Conservation (phyloP, 2,113 vertebrate species). For the Podarcis cretensis region DNA sequence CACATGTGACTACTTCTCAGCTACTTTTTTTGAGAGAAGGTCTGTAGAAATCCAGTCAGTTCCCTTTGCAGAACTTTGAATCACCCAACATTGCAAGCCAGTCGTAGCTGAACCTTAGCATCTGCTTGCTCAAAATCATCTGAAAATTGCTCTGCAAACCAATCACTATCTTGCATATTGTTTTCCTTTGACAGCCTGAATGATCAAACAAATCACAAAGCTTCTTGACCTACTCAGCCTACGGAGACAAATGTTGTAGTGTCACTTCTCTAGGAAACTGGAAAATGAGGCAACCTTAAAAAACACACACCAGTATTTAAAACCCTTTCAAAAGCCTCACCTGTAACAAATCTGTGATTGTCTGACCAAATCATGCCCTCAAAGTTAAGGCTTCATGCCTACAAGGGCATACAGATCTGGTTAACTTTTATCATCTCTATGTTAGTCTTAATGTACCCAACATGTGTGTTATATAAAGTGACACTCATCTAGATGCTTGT, state of each 20-base stretch:
- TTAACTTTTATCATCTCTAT: background rate
- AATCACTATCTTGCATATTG: conserved; percentile 31
- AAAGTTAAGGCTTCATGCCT: background rate
- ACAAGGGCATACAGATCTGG: background rate
- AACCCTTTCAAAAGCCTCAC: background rate
- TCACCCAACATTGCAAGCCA: background rate
- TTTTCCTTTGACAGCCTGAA: background rate
- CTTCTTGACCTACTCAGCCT: conserved; percentile 13
- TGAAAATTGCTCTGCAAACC: background rate
- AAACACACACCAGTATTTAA: background rate
- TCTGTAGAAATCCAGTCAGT: conserved; percentile 10
- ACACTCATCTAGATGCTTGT: background rate
- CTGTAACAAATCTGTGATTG: background rate
- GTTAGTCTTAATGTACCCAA: background rate
- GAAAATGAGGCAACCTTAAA: conserved; percentile 20
- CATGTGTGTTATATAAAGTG: background rate
- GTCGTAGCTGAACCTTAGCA: conserved; percentile 9
- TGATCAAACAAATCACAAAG: background rate
- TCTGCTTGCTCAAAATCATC: conserved; percentile 12
- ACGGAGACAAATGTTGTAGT: conserved; percentile 8
- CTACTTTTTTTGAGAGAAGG: conserved; percentile 6
- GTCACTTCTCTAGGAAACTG: background rate
- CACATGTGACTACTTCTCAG: conserved; percentile 27
- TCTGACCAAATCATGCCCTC: background rate
- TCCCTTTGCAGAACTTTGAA: conserved; percentile 33